A percentile compares a stretch with the other conserved stretches of the same genome.
phyloP scores from a whole-genome alignment of 2,797 vertebrate genomes.

The Anniella stebbinsi region DNA sequence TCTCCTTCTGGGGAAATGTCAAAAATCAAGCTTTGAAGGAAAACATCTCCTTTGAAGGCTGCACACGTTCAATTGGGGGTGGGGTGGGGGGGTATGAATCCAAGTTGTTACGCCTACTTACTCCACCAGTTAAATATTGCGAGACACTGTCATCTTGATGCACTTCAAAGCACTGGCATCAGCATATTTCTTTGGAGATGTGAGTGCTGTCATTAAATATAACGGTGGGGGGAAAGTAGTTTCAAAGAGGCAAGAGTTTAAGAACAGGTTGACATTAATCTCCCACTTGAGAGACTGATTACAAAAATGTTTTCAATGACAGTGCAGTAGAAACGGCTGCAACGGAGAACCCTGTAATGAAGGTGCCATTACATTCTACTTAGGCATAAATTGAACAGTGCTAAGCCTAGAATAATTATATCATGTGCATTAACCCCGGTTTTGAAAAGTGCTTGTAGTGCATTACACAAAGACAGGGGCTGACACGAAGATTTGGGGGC shows the following conservation, averaged over 20 bases:
- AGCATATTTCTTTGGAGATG: background rate
- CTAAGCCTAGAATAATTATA: constrained; percentile 25
- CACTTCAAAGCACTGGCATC: background rate
- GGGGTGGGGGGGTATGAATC: no score
- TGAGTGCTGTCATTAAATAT: background rate
- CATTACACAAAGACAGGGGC: background rate
- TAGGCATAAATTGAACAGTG: constrained; percentile 17
- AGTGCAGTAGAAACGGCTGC: constrained; percentile 1
- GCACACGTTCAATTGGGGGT: background rate
- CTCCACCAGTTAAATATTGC: background rate
- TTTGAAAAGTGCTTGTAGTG: constrained; percentile 17
- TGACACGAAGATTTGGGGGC: constrained; percentile 10
- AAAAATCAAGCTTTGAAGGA: background rate
- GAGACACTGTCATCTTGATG: constrained; percentile 1
- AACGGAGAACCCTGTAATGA: background rate
- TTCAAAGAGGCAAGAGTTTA: constrained; percentile 9
- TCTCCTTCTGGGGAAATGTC: background rate
- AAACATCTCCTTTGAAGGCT: background rate
- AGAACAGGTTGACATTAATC: background rate
- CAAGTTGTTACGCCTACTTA: background rate
- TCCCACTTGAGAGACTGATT: constrained; percentile 21
- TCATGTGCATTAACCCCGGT: background rate
- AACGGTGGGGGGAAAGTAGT: background rate
- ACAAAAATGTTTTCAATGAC: constrained; percentile 19
- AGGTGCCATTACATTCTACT: constrained; percentile 24